phyloP scores from a whole-genome alignment of 2,888 invertebrate species.

The Aspidapion aeneum region DNA sequence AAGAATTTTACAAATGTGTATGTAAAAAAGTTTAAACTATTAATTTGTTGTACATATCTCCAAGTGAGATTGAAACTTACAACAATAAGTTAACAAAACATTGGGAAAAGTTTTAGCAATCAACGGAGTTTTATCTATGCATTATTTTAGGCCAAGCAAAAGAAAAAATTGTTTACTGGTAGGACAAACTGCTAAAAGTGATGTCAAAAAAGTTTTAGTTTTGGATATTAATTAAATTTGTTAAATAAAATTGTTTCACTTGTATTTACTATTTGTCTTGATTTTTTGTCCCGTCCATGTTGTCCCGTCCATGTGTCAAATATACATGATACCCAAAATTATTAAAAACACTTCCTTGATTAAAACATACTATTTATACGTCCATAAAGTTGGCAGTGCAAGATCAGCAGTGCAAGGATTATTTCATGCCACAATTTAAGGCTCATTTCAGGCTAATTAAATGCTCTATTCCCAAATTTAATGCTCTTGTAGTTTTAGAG shows the following conservation, averaged over 20 bases:
- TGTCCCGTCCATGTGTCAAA: not conserved
- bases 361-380: no score
- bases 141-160: not conserved
- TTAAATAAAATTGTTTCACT: not conserved
- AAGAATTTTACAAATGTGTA: constrained; percentile 3
- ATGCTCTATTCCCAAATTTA: no score
- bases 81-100: not conserved
- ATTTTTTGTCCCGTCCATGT: not conserved
- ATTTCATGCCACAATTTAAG: no score
- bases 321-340: not conserved
- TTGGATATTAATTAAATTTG: not conserved
- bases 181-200: not conserved
- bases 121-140: no score
- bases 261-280: no score
- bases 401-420: no score
- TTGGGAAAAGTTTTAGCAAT: not conserved
- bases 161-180: not conserved
- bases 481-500: no score
- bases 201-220: not conserved
- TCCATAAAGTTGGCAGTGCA: no score
- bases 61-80: not conserved
- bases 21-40: not conserved
- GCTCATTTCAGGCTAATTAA: no score
- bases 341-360: not conserved
- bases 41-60: constrained; percentile 1